Base-by-base conservation (phyloP, 1,140 invertebrate genomes). In the Lordiphosa stackelbergi region DNA sequence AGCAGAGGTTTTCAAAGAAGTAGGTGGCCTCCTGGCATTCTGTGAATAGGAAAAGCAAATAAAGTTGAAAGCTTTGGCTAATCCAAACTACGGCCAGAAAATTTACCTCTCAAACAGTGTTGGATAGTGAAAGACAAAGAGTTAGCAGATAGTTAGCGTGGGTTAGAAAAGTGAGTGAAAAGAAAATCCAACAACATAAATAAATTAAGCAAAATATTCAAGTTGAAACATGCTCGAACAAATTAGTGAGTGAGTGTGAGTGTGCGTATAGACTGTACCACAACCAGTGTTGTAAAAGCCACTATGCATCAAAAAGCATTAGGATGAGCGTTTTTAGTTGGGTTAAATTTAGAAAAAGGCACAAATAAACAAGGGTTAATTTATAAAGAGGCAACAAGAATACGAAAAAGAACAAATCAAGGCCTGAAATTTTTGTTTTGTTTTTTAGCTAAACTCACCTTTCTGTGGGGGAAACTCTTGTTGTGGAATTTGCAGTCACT, bases 171-270 rank as follows among this genome's bases (percentile, higher is more conserved):
- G 19, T 19, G 19, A 19, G 12, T 4, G 19, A 8, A 11, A 12
- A 16, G 16, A 49, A 75, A 71, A 49, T 52, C 38, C 41, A 49
- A 62, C 9, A 51, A 35, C 35, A 19, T 58, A 35, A 46, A 46
- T 45, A 36, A 22, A 12, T 34, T 38, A 6, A 56, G 53, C 35
- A 40, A 38, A 60, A 59, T 45, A 28, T 31, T 31, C 63, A 73
- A 73, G 56, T 69, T 66, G 59, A 65, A 83, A 79, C 77, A 83
- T 79, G 75, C 75, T 79, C 75, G 22, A 65, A 58, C 64, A 53
- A 40, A 57, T 34, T 36, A 51, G 43, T 41, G 34, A 55, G 48
- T 31, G 63, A 38, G 22, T 31, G 56, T 57, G 48, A 37, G 35
- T 35, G 40, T 69, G 57, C 34, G 54, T 78, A 22, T 53, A 28